phyloP scores from a whole-genome alignment of 2,888 invertebrate genomes.

The Drosophila prolongata region DNA sequence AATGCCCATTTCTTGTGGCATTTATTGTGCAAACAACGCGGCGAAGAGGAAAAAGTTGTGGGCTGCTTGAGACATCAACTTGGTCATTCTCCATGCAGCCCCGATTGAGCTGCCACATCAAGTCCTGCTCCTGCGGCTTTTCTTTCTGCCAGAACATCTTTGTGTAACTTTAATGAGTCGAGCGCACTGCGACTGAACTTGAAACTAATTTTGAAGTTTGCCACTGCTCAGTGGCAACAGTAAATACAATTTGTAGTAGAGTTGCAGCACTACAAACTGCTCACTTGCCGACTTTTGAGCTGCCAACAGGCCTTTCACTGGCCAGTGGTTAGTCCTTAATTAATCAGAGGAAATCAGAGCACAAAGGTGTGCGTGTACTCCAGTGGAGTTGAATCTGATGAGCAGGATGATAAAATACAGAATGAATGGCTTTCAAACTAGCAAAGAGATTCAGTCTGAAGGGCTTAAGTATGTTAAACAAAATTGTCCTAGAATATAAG shows the following conservation, averaged over 20 bases:
- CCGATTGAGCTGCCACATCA: constrained; percentile 41
- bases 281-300: constrained; percentile 33
- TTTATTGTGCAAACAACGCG: constrained; percentile 60
- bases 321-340: constrained; percentile 25
- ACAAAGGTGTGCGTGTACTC: constrained; percentile 19
- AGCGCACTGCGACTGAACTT: constrained; percentile 52
- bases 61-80: constrained; percentile 47
- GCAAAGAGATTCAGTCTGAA: neutral
- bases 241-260: constrained; percentile 56
- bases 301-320: constrained; percentile 21
- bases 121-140: constrained; percentile 22
- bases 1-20: constrained; percentile 62
- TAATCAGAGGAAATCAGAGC: constrained; percentile 22
- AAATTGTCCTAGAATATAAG: too few relatives aligned
- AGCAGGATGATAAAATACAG: neutral
- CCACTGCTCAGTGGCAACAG: constrained; percentile 47
- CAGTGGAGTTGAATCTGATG: neutral
- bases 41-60: constrained; percentile 29
- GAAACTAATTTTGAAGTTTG: constrained; percentile 40
- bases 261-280: constrained; percentile 15
- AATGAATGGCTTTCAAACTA: neutral
- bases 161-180: constrained; percentile 71
- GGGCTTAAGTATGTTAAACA: neutral
- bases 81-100: constrained; percentile 35
- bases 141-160: constrained; percentile 39